Evolutionary conservation across 2,888 invertebrate genomes (phyloP), one percentile per base, ranked within the genome.

Genomic region (Linnaemya vulpina): DNA sequence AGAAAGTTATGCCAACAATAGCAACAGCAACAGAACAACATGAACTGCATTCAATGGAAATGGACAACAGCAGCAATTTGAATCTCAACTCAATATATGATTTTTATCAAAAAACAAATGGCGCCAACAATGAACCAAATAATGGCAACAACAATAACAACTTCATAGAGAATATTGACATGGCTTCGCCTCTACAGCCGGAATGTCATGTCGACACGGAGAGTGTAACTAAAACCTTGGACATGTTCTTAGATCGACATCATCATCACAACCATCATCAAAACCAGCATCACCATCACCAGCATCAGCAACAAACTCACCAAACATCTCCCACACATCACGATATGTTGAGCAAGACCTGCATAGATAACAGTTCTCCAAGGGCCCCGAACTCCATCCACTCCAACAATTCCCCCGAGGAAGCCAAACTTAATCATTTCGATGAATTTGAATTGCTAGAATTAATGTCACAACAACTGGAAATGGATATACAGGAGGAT

Each of bases 401-500:
- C 35, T 77, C 83, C 17, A 65, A 58, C 30, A 70, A 74, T 65
- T 43, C 49, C 3, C 58, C 73, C 0, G 80, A 86, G 49, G 88
- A 90, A 62, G 90, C 89, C 35, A 92, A 92, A 85, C 87, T 92
- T 15, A 91, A 91, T 88, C 90, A 91, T 76, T 92, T 92, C 71
- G 92, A 92, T 88, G 93, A 92, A 74, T 90, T 91, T 68, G 92
- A 92, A 79, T 83, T 92, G 60, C 88, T 92, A 60, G 92, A 92
- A 83, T 85, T 92, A 77, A 92, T 92, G 91, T 91, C 89, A 70
- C 93, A 93, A 86, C 94, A 94, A 87, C 89, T 94, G 71, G 94
- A 93, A 73, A 94, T 94, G 93, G 94, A 94, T 87, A 92, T 94
- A 74, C 93, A 93, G 38, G 93, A 92, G 51, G 92, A 92, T 55